Evolutionary conservation across 2,888 invertebrate species (phyloP), one percentile per base, ranked within the genome.

Genomic region (Deroplatys truncata): DNA sequence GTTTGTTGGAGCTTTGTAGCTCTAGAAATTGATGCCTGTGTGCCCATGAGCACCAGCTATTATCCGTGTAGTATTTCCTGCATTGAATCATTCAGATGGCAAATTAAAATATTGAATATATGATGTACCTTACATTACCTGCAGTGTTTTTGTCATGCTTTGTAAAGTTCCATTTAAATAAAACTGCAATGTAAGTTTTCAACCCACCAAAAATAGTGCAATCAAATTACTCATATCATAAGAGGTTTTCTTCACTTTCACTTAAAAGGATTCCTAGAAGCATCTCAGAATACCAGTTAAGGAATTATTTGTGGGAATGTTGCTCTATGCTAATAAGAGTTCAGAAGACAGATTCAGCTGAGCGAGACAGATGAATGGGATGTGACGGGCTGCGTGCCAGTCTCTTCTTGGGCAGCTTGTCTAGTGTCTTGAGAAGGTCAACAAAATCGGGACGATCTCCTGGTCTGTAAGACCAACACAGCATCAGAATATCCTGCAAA

Each of bases 381-480:
- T 99, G 99, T 91, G 99, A 99, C 91, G 99, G 99, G 93, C 98
- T 99, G 91, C 99, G 97, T 88, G 98, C 98, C 92, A 99, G 95
- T 85, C 98, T 96, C 94, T 99, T 99, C 94, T 98, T 98, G 85
- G 99, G 99, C 92, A 99, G 95, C 93, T 97, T 97, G 93, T 98
- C 98, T 90, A 99, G 95, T 90, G 97, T 96, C 90, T 94, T 94
- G 92, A 98, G 95, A 90, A 99, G 94, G 91, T 96, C 96, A 89
- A 97, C 96, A 94, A 99, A 99, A 93, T 98, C 98, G 0, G 98
- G 98, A 91, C 99, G 96, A 92, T 98, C 98, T 89, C 95, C 95
- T 10, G 97, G 95, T 90, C 96, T 96, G 94, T 96, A 98, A 90
- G 98, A 96, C 99, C 99, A 99, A 94, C 99, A 99, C 92, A 97